Evolutionary conservation across 2,113 vertebrate species (phyloP), one percentile per base, ranked within the genome.

Genomic region (Malaclemys terrapin): DNA sequence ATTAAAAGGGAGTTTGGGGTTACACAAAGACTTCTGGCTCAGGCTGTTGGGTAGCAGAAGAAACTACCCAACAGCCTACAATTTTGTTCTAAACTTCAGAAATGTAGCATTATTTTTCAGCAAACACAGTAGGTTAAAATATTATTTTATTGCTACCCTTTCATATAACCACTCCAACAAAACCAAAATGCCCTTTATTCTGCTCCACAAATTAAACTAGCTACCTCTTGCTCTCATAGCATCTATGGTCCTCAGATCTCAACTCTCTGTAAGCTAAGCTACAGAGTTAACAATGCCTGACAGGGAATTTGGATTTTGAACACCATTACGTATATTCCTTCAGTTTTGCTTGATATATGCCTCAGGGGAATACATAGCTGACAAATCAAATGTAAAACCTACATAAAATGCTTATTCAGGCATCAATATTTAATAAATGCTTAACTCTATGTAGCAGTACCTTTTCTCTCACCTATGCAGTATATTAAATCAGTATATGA

Each of bases 241-340:
- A 80, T 20, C 2, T 2, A 3, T 59, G 11, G 42, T 59, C 38
- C 53, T 93, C 24, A 45, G 31, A 25, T 93, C 91, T 91, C 75
- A 52, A n/a, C 90, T 95, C 14, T 62, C 88, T 87, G 3, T 85
- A 65, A 89, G 4, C 11, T 81, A 86, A 24, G n/a, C 72, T 92
- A 62, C 69, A 82, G 76, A 93, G 72, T 62, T 92, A 88, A 57
- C 79, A 79, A 45, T 84, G 38, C n/a, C 54, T 89, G 78, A 85
- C 24, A 84, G 87, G 14, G 65, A 86, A 56, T 85, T 84, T 89
- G 91, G 50, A 52, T 90, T 97, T 89, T 93, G n/a, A 95, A 92
- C 6, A 10, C 35, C 75, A 2, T 72, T 86, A 38, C 54, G 17
- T 76, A 82, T 76, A 45, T 2, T 81, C 80, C 89, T 94, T 93